Conservation (phyloP, 2,113 vertebrate species). For the Antechinus flavipes region DNA sequence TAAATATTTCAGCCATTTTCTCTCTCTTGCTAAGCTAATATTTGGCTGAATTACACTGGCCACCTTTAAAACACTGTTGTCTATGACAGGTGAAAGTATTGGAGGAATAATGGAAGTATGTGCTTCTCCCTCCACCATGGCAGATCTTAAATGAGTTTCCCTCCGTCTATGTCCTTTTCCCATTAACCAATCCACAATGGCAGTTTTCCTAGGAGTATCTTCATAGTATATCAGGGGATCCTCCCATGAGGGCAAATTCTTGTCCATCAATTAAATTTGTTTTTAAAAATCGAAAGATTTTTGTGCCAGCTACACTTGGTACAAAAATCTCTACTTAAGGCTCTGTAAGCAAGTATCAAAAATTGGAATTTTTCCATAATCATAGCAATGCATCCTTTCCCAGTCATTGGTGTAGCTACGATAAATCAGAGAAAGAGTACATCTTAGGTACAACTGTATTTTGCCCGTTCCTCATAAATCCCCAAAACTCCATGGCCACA, state of each 20-base stretch:
- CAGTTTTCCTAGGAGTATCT: neutral
- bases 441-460: neutral
- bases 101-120: neutral
- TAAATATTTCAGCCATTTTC: neutral
- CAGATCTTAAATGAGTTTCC: neutral
- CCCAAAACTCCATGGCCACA: neutral
- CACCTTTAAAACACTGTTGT: conserved; percentile 2
- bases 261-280: neutral
- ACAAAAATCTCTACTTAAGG: neutral
- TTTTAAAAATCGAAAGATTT: neutral
- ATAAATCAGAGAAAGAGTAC: neutral
- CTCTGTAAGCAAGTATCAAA: neutral
- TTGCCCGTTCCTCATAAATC: neutral
- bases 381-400: neutral
- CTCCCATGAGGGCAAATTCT: neutral
- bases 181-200: neutral
- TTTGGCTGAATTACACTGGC: neutral
- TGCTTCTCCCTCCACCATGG: neutral
- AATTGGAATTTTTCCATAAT: neutral
- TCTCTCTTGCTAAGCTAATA: neutral
- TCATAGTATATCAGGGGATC: neutral
- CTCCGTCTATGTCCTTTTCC: neutral
- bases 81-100: neutral
- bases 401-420: neutral
- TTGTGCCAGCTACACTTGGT: neutral